phyloP scores from a whole-genome alignment of 2,113 vertebrate species.

The Cynopterus brachyotis region DNA sequence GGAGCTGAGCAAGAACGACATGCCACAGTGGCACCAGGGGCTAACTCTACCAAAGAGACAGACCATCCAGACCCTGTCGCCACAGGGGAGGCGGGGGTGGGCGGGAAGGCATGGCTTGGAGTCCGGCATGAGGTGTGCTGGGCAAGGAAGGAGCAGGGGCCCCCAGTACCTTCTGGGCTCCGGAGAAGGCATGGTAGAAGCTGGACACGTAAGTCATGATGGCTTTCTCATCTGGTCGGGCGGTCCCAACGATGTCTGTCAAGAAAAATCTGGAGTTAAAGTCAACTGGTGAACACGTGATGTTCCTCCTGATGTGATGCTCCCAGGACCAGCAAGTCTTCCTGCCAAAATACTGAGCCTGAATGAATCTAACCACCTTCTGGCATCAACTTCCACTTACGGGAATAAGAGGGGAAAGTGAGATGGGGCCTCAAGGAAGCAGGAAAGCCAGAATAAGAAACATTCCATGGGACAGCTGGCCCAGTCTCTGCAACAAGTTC shows the following conservation, averaged over 20 bases:
- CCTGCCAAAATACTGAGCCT: background rate
- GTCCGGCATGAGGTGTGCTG: conserved; percentile 77
- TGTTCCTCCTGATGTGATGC: background rate
- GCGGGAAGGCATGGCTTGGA: conserved; percentile 70
- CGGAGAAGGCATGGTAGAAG: conserved; percentile 99
- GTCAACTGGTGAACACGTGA: conserved; percentile 47
- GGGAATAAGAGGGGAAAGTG: rapidly evolving
- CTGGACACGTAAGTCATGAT: conserved; percentile 99
- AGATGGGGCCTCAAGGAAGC: background rate
- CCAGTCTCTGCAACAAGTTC: background rate
- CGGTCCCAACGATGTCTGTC: conserved; percentile 99
- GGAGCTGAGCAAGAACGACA: background rate
- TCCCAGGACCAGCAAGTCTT: background rate
- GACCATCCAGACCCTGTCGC: conserved; percentile 74
- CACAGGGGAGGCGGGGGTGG: conserved; percentile 73
- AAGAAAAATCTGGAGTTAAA: conserved; percentile 84
- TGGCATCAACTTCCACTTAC: background rate
- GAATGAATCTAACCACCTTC: background rate
- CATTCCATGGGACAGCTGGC: background rate
- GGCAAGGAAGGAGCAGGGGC: conserved; percentile 78
- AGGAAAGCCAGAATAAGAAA: background rate
- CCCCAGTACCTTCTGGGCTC: conserved; percentile 99
- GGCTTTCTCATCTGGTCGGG: conserved; percentile 98
- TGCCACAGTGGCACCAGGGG: conserved; percentile 76
- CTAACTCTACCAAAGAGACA: conserved; percentile 79